A percentile compares a stretch with the other conserved stretches of the same genome.
Conservation (phyloP, 2,888 invertebrate species). For the Iphiclides podalirius region DNA sequence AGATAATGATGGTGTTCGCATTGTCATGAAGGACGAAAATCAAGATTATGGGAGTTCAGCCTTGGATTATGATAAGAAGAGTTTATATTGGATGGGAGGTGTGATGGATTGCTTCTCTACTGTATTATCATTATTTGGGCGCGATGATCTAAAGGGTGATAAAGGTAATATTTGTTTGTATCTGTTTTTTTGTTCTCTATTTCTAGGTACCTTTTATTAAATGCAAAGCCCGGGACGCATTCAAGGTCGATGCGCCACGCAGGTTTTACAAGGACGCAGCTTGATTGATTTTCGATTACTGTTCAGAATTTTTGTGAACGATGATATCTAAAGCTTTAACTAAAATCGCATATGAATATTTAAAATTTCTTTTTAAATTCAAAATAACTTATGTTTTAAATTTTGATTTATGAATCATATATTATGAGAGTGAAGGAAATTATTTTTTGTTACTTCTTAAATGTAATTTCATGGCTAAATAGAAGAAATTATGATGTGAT, state of each 20-base stretch:
- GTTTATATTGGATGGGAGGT: constrained; percentile 88
- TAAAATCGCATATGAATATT: no score
- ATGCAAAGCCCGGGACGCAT: constrained; percentile 32
- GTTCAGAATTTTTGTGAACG: no score
- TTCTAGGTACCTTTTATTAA: constrained; percentile 25
- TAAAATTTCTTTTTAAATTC: no score
- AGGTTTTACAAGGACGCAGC: constrained; percentile 27
- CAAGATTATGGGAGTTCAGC: constrained; percentile 32
- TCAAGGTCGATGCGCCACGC: constrained; percentile 45
- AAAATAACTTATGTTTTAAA: no score
- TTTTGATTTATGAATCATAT: no score
- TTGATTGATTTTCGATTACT: constrained; percentile 28
- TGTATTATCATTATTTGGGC: constrained; percentile 92
- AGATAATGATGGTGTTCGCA: constrained; percentile 30
- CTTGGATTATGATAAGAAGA: constrained; percentile 61
- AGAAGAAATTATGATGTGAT: no score
- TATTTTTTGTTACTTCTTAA: no score
- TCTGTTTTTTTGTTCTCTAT: constrained; percentile 22
- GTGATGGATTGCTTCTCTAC: constrained; percentile 93
- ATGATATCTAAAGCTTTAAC: no score
- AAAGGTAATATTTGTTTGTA: constrained; percentile 67
- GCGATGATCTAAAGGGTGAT: constrained; percentile 82
- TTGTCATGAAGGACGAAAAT: constrained; percentile 34
- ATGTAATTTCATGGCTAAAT: no score
- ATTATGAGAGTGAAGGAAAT: no score